Percentiles rank a stretch among this genome's conserved stretches.
phyloP scores from a whole-genome alignment of 2,797 vertebrate species.

The Eulemur mongoz region DNA sequence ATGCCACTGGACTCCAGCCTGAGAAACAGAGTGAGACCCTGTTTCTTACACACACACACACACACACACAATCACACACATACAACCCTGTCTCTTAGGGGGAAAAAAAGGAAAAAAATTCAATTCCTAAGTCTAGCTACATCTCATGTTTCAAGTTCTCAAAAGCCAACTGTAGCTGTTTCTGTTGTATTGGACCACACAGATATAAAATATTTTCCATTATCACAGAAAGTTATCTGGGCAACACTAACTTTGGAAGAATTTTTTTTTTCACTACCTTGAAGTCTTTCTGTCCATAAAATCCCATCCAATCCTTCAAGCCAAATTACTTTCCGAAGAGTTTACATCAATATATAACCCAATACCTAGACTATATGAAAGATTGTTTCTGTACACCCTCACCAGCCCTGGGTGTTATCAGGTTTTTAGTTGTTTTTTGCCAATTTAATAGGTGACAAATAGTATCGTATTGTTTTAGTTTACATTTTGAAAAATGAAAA shows the following conservation, averaged over 20 bases:
- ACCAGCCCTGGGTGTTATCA: not conserved
- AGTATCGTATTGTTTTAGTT: not conserved
- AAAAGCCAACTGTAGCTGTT: not conserved
- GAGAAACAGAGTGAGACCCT: too few species aligned
- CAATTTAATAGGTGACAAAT: not conserved
- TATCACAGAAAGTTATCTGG: not conserved
- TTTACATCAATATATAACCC: not conserved
- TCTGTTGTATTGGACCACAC: not conserved
- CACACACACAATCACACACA: too few species aligned
- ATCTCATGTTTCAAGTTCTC: not conserved
- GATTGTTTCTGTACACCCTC: not conserved
- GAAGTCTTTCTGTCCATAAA: not conserved
- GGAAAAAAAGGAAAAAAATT: too few species aligned
- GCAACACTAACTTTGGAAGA: not conserved
- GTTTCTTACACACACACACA: too few species aligned
- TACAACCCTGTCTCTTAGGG: not conserved
- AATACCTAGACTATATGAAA: not conserved
- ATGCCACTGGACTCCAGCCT: too few species aligned
- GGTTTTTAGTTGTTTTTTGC: not conserved
- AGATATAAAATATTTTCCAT: not conserved
- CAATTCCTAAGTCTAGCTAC: not conserved
- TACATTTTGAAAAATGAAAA: not conserved
- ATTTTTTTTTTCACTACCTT: not conserved
- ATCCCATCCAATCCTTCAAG: not conserved
- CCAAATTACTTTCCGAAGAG: not conserved